These are phyloP conservation scores for Aldabrachelys gigantea DNA, from an alignment of 2,113 vertebrate species.

Conservation along the genomic window DNA sequence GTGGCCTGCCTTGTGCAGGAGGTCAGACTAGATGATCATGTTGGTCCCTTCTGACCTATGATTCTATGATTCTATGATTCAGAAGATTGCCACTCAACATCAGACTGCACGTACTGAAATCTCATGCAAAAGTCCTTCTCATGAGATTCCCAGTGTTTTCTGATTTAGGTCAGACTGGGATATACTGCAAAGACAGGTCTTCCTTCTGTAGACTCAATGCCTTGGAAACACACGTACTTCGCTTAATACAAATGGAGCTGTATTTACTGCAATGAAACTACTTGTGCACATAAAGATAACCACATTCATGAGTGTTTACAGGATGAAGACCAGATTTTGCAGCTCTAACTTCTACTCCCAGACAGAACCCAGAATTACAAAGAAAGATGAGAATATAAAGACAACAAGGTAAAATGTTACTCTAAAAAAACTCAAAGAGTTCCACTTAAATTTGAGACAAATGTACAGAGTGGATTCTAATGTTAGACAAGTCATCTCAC, in stretches of 20 bases:
- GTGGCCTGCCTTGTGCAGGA: too few relatives aligned
- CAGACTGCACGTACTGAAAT: background rate
- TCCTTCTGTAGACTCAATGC: background rate
- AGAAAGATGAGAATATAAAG: background rate
- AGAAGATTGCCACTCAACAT: background rate
- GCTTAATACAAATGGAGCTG: background rate
- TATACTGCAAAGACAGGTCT: background rate
- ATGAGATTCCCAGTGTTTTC: background rate
- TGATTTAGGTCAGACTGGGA: background rate
- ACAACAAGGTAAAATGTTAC: background rate
- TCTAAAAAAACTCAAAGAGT: background rate
- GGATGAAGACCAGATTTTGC: background rate
- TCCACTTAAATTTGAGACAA: background rate
- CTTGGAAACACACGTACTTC: background rate
- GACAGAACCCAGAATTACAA: background rate
- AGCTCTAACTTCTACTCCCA: background rate
- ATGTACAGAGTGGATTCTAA: background rate
- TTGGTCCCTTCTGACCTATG: too few relatives aligned
- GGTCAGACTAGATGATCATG: too few relatives aligned
- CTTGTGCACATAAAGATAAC: background rate
- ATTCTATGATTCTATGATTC: too few relatives aligned
- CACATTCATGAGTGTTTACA: accelerated
- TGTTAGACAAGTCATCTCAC: background rate
- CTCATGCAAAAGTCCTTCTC: background rate
- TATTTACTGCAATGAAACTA: background rate